Base-by-base conservation (phyloP, 2,113 vertebrate species). In the Peromyscus maniculatus region DNA sequence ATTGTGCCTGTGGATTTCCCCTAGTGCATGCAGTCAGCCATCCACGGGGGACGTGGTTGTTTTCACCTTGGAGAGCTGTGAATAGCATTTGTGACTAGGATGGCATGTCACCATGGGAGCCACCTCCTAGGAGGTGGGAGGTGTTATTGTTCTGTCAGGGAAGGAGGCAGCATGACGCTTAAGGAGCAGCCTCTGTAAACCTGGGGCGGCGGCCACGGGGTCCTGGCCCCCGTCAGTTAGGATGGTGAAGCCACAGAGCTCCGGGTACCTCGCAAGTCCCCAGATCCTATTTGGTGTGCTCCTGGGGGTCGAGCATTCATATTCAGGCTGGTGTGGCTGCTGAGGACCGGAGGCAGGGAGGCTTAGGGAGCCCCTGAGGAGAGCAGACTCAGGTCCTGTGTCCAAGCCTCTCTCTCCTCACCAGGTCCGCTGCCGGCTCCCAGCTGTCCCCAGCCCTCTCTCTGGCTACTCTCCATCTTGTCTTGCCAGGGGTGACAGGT, bases 341-440 rank as follows among this genome's bases (percentile, higher is more conserved):
- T 52, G 67, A 55, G 19, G 57, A 13, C 1, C 4, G 52, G 57
- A 15, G 71, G 69, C 7, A 10, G 39, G 57, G 26, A 4, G 28
- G 43, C 31, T 52, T 6, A 1, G 83, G 39, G 86, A 46, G 1
- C 1, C 64, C 24, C 49, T 5, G 1, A 3, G 39, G 46, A 10
- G 12, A 9, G 39, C 26, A 28, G 17, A 22, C 0, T 9, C 83
- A 10, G 46, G n/a, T 3, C 55, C 74, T 16, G 22, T 39, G 22
- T 39, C 57, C 3, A 0, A 7, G 55, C 21, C 33, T 57, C 22
- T 62, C 36, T 36, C 80, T 62, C 39, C 28, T 22, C 19, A 15
- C 86, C 79, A 1, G n/a, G 75, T 7, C 15, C 0, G 0, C 67
- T 17, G 0, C 22, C 59, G 0, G 3, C 33, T 62, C 91, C 13